Percentiles rank a stretch among this genome's conserved stretches.
These are phyloP conservation scores for Palythoa grandiflora DNA, from an alignment of 92 coral and sea anemone genomes.

Conservation along the genomic window DNA sequence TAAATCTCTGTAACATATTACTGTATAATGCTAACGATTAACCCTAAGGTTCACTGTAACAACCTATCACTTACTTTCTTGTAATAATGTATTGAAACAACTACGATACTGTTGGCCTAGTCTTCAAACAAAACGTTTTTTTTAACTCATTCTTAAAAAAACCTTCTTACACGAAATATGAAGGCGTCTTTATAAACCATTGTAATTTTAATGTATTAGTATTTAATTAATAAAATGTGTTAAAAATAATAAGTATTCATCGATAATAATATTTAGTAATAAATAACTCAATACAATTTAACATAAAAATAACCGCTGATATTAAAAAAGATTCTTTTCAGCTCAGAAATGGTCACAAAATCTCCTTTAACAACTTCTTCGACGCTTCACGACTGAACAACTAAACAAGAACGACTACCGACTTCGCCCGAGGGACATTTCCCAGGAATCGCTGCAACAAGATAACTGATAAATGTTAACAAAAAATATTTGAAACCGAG, in stretches of 20 bases:
- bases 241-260: neutral
- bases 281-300: neutral
- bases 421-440: too few relatives aligned
- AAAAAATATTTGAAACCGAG: neutral
- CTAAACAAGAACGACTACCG: neutral
- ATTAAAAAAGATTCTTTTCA: slow-evolving; percentile 16
- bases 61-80: too few relatives aligned
- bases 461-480: neutral
- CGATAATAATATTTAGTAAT: neutral
- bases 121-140: neutral
- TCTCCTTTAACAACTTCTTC: slow-evolving; percentile 17
- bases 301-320: neutral
- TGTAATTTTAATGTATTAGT: neutral
- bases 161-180: neutral
- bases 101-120: neutral
- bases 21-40: too few relatives aligned
- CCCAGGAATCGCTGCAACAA: neutral
- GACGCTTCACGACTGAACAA: slow-evolving; percentile 2
- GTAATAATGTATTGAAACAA: too few relatives aligned
- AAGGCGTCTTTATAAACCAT: neutral
- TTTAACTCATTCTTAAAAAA: too few relatives aligned
- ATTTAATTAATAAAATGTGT: neutral
- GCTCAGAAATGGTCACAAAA: neutral
- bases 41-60: too few relatives aligned
- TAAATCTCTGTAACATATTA: too few relatives aligned